phyloP scores from a whole-genome alignment of 2,888 invertebrate genomes.

The Acanthococcus lagerstroemiae region DNA sequence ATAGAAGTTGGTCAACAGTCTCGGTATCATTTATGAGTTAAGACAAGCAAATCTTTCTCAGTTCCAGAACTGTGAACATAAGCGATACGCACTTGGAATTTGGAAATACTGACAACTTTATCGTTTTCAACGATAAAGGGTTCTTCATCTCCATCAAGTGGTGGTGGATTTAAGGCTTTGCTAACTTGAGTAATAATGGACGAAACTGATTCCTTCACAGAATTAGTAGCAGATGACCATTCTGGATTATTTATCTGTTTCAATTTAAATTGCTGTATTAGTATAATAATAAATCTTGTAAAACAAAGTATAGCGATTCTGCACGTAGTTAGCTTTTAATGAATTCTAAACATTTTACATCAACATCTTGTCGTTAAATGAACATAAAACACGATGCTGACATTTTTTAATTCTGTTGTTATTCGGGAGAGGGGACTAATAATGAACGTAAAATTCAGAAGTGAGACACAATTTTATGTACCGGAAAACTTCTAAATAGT shows the following conservation, averaged over 20 bases:
- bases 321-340: too few species aligned
- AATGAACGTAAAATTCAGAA: too few species aligned
- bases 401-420: too few species aligned
- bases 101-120: slow-evolving; percentile 52
- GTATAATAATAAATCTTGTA: too few species aligned
- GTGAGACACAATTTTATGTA: too few species aligned
- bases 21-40: not conserved
- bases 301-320: too few species aligned
- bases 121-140: slow-evolving; percentile 58
- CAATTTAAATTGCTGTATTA: not conserved
- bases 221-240: slow-evolving; percentile 53
- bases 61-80: not conserved
- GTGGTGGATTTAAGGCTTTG: slow-evolving; percentile 56
- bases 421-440: too few species aligned
- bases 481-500: too few species aligned
- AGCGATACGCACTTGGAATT: slow-evolving; percentile 44
- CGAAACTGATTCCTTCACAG: slow-evolving; percentile 61
- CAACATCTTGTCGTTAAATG: too few species aligned
- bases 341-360: too few species aligned
- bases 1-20: too few species aligned
- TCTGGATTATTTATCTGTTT: slow-evolving; percentile 43
- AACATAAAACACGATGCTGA: too few species aligned
- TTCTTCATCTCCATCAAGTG: slow-evolving; percentile 60
- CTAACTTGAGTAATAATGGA: slow-evolving; percentile 61
- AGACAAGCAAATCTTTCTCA: slow-evolving; percentile 1